These are phyloP conservation scores for Lasioglossum zephyrum DNA, from an alignment of 2,888 invertebrate genomes.

Conservation along the genomic window DNA sequence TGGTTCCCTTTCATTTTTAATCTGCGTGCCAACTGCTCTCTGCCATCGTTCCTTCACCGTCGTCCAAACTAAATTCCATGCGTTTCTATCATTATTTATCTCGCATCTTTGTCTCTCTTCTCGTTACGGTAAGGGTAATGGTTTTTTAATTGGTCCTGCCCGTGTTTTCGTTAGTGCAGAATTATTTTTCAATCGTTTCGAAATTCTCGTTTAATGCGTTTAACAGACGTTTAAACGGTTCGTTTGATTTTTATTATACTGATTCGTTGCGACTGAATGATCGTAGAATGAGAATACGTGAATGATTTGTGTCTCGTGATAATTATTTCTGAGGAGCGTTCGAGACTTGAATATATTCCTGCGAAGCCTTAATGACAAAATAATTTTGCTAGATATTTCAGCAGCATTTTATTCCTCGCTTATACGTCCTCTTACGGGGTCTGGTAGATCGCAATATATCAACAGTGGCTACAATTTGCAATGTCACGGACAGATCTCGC, in stretches of 20 bases:
- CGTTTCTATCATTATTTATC: neutral
- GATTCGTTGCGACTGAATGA: neutral
- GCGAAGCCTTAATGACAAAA: neutral
- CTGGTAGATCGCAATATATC: neutral
- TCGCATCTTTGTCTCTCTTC: neutral
- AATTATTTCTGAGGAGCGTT: neutral
- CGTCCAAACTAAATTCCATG: neutral
- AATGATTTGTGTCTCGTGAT: neutral
- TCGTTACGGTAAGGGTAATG: neutral
- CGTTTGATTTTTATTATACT: neutral
- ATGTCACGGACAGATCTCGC: neutral
- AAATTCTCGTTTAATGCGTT: neutral
- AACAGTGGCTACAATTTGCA: neutral
- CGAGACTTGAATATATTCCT: neutral
- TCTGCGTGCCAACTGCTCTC: neutral
- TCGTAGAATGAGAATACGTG: neutral
- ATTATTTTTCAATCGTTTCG: neutral
- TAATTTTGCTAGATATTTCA: neutral
- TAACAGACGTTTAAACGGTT: neutral
- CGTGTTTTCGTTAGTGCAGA: neutral
- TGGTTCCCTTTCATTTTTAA: neutral
- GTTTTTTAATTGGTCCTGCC: neutral
- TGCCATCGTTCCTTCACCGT: neutral
- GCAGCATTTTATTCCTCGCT: neutral
- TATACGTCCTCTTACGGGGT: neutral